Conservation (phyloP, 1,140 invertebrate genomes). For the Globodera ellingtonae region DNA sequence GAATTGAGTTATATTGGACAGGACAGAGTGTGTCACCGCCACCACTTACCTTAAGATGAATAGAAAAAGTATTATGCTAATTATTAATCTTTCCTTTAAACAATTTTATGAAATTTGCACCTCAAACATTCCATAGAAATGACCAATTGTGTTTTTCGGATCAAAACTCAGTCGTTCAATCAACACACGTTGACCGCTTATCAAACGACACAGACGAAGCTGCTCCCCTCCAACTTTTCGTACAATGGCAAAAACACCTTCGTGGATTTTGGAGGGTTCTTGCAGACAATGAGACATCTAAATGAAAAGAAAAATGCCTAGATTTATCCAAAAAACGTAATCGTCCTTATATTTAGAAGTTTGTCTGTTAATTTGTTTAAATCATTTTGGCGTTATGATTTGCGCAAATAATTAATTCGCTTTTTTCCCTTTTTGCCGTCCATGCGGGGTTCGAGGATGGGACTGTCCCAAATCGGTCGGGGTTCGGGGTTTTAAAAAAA, state of each 20-base stretch:
- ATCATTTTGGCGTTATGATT: no score
- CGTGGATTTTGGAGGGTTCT: slow-evolving; percentile 18
- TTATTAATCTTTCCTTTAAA: not conserved
- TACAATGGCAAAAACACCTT: slow-evolving; percentile 33
- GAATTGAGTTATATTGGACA: not conserved
- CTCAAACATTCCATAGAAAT: slow-evolving; percentile 40
- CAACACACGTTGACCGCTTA: slow-evolving; percentile 26
- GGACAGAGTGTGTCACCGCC: not conserved
- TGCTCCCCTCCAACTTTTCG: slow-evolving; percentile 46
- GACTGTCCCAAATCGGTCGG: no score
- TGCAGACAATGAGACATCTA: not conserved
- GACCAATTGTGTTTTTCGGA: slow-evolving; percentile 33
- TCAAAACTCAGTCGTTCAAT: slow-evolving; percentile 44
- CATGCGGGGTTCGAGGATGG: no score
- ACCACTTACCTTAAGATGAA: slow-evolving; percentile 9
- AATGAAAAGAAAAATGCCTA: not conserved
- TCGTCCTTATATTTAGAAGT: no score
- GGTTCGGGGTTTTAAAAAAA: no score
- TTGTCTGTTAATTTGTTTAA: no score
- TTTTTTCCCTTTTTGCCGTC: no score
- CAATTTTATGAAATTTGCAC: not conserved
- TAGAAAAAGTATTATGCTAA: not conserved
- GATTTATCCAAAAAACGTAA: no score
- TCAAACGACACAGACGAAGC: slow-evolving; percentile 32
- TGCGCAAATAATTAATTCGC: no score